Base-by-base conservation (phyloP, 2,113 vertebrate genomes). In the Daubentonia madagascariensis region DNA sequence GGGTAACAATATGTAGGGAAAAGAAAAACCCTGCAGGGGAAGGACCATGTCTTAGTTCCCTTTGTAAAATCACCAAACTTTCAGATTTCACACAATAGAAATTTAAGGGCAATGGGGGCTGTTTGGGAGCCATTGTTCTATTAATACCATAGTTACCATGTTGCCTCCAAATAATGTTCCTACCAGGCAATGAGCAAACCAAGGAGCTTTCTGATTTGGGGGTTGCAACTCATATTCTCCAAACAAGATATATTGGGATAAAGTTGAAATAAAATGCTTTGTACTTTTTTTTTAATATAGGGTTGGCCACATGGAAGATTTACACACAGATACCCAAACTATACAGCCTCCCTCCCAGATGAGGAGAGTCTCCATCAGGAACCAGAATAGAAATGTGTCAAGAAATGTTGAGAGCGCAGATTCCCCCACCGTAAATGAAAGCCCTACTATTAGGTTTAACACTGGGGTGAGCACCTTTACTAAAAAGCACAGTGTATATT, bases 251-350 rank as follows among this genome's bases (percentile, higher is more conserved):
- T 68, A 4, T 52, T 43, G 28, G n/a, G 28, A 45, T 88, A 57
- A n/a, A 32, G 22, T 54, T 83, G 48, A 97, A 85, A 84, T 91
- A 28, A 84, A 86, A 92, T 92, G 13, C 30, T 92, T 92, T 92
- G 35, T 48, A 23, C 35, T 67, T 94, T 89, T 97, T 59, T 78
- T 68, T 79, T 57, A 40, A 80, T 89, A 32, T 97, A 99, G 99
- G 96, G 99, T 99, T 50, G 99, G 99, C 91, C 99, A 99, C 95
- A 98, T 99, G 12, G 99, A 99, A 91, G 99, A 99, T 92, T 99
- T 99, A 92, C 99, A 99, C 97, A 98, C 99, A 98, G 99, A 99
- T 84, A 99, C 99, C 85, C 99, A 99, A 97, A 98, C 99, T 37
- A 99, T 99, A 96, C 99, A 99, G 98, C 98, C 99, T 93, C 99